These are phyloP conservation scores for Pygoscelis adeliae DNA, from an alignment of 2,113 vertebrate genomes.

Conservation along the genomic window DNA sequence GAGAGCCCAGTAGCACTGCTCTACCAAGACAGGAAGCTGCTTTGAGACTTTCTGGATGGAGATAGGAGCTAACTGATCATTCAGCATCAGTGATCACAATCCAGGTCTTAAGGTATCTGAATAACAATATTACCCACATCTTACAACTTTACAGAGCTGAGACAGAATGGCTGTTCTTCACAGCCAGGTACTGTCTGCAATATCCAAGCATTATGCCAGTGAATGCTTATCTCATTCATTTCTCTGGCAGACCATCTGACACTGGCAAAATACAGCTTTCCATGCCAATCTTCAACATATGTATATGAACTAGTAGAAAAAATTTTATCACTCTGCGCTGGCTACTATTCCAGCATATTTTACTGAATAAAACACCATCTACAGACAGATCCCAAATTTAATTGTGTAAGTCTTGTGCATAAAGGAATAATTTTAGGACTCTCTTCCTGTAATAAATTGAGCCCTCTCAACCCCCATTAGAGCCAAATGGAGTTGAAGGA, in stretches of 20 bases:
- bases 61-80: rapidly evolving
- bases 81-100: background rate
- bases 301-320: background rate
- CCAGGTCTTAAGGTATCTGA: background rate
- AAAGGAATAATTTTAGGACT: background rate
- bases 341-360: background rate
- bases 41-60: background rate
- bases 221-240: background rate
- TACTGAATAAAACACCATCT: background rate
- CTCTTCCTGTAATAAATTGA: background rate
- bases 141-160: background rate
- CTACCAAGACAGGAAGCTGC: background rate
- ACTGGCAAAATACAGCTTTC: background rate
- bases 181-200: background rate
- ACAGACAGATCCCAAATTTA: background rate
- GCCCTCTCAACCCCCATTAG: background rate
- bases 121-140: background rate
- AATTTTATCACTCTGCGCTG: background rate
- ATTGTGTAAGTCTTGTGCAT: background rate
- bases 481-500: background rate
- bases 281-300: background rate
- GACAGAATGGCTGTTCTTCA: background rate
- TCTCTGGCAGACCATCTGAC: background rate
- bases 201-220: background rate
- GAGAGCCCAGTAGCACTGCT: background rate